Conservation (phyloP, 53 echinoderm and acorn worm species). For the Mesocentrotus franciscanus region DNA sequence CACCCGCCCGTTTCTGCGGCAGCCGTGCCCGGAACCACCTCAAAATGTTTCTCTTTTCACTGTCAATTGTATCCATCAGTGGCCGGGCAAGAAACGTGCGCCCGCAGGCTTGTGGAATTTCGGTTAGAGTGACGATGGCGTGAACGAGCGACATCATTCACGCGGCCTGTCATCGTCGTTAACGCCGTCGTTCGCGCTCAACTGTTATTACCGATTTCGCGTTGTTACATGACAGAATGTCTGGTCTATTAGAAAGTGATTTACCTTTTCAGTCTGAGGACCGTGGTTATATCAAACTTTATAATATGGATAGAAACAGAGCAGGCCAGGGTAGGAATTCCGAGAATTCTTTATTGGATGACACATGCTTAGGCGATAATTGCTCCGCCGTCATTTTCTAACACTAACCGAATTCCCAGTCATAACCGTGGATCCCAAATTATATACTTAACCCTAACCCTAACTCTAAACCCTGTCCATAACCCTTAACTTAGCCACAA, state of each 20-base stretch:
- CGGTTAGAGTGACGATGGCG: slow-evolving; percentile 10
- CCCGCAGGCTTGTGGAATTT: background rate
- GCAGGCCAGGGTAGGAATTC: background rate
- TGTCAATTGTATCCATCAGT: background rate
- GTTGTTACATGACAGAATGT: background rate
- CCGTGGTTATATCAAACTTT: background rate
- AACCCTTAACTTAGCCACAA: background rate
- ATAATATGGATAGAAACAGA: background rate
- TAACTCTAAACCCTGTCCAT: too few relatives aligned
- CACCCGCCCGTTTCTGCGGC: background rate
- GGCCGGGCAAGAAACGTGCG: background rate
- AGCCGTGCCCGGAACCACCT: background rate
- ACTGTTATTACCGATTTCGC: background rate
- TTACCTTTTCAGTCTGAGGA: background rate
- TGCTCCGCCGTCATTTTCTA: background rate
- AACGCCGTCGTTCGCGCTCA: background rate
- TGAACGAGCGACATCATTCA: slow-evolving; percentile 36
- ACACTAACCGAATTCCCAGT: background rate
- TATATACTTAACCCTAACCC: background rate
- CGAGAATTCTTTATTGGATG: background rate
- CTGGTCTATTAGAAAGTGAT: slow-evolving; percentile 35
- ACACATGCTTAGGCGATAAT: background rate
- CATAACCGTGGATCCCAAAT: background rate
- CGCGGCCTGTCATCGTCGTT: background rate
- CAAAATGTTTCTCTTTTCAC: background rate